Conservation (phyloP, 1,140 invertebrate genomes). For the Cydia splendana region DNA sequence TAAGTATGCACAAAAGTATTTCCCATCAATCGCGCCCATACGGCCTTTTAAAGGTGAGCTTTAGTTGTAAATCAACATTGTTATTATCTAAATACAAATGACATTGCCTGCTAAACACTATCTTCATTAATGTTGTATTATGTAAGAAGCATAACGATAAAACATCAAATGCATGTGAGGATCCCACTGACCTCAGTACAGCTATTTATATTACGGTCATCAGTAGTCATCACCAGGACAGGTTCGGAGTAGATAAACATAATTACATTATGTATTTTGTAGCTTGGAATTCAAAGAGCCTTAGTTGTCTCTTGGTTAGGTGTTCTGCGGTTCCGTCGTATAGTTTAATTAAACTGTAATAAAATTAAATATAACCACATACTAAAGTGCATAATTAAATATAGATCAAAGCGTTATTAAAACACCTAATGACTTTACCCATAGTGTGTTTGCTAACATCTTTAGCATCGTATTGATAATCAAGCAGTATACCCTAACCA, state of each 20-base stretch:
- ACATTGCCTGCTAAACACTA: not conserved
- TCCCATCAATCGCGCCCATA: not conserved
- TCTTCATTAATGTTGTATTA: constrained; percentile 34
- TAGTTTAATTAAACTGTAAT: not conserved
- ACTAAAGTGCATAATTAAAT: constrained; percentile 22
- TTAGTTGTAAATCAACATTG: constrained; percentile 1
- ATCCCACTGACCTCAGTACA: constrained; percentile 43
- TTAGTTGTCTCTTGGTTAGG: not conserved
- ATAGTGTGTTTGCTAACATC: constrained; percentile 10
- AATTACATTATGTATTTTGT: constrained; percentile 30
- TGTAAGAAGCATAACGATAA: constrained; percentile 35
- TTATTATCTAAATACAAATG: constrained; percentile 19
- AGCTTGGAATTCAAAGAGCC: not conserved
- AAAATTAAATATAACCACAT: not conserved
- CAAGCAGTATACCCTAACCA: not conserved
- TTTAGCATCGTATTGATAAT: constrained; percentile 14
- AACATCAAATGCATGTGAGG: constrained; percentile 33
- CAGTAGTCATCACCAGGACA: constrained; percentile 37
- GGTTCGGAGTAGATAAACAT: constrained; percentile 34
- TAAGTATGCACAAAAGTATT: too few relatives aligned
- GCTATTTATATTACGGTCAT: constrained; percentile 37
- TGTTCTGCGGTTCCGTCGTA: not conserved
- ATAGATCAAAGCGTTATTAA: constrained; percentile 18
- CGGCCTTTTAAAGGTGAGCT: not conserved
- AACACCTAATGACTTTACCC: constrained; percentile 2